Base-by-base conservation (phyloP, 2,797 vertebrate species). In the Sebastes goodei region DNA sequence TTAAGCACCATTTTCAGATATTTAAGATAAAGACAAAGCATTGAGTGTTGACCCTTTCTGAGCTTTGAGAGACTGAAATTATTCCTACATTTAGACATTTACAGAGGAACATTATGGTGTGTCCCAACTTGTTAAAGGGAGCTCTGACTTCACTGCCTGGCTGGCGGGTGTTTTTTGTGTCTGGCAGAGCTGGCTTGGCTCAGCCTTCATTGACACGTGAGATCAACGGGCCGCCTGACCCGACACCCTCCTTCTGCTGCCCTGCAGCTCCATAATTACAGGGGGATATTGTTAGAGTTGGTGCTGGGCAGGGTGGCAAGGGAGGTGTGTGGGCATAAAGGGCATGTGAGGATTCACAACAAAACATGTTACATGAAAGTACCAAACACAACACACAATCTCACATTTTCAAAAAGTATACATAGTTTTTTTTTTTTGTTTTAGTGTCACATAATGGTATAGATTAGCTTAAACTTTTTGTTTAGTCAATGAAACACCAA, bases 201-300 rank as follows among this genome's bases (percentile, higher is more conserved):
- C 88, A 85, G 89, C 78, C 80, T 86, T 82, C 75, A n/a, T 59
- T 74, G 85, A 94, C 92, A 94, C 71, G 84, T 92, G 89, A 91
- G 89, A 91, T 81, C 67, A 80, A 77, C 42, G 23, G 62, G 85
- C 76, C 78, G 62, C 88, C 84, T 86, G 87, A 89, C 86, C 86
- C 15, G 30, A 86, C 80, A 82, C 72, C 76, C 79, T 85, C 84
- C 84, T 85, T 55, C 67, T 80, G 83, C 78, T 80, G 82, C 86
- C 91, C 84, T 71, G 78, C 63, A 86, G 90, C 83, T 67, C 79
- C 82, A 64, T 68, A 74, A 86, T 79, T 83, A 90, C 78, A 88
- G 84, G 73, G 76, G 55, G 76, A 84, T 90, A 91, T 88, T 92
- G 90, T 93, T 86, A 80, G 90, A 88, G 74, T 71, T 71, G 74